Base-by-base conservation (phyloP, 2,888 invertebrate species). In the Mesorhabditis sp. region DNA sequence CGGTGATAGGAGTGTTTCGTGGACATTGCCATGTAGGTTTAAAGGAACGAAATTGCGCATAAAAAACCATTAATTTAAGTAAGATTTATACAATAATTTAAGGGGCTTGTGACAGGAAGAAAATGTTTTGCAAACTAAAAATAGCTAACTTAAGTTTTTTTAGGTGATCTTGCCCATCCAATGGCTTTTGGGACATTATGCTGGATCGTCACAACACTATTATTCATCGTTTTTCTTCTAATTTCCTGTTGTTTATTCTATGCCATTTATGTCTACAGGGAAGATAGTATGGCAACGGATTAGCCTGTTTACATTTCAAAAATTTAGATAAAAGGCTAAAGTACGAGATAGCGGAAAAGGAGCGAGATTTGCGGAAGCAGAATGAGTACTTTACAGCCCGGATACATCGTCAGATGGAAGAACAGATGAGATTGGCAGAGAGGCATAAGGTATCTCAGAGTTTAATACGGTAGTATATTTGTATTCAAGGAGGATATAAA, bases 11-110 rank as follows among this genome's bases (percentile, higher is more conserved):
- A 81, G 81, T 13, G 78, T 80, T 41, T 81, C 79, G 64, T 83
- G 83, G 83, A 81, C 81, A 41, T 72, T 78, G 67, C 74, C 83
- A 62, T 83, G 83, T 82, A 69, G 45, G 74, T 65, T 62, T 69
- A 28, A 45, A 10, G 15, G 28, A 62, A 15, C 44, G 42, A 28
- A 28, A 28, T 28, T 28, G 28, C 28, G 28, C 28, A 28, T 28
- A 28, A 28, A 28, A 28, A 28, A 28, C 28, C 28, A 28, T 28
- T 28, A 28, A 28, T 28, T 28, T 28, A 28, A 28, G 28, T 28
- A 28, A 28, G 28, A 28, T 28, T 28, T 28, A 50, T 50, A 50
- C 58, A 13, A 50, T 13, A n/a, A 28, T 28, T 28, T 28, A 28
- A 28, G 28, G 28, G 58, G n/a, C n/a, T 13, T n/a, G 10, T 50